Evolutionary conservation across 2,113 vertebrate species (phyloP).

Genomic region (Rhea pennata): DNA sequence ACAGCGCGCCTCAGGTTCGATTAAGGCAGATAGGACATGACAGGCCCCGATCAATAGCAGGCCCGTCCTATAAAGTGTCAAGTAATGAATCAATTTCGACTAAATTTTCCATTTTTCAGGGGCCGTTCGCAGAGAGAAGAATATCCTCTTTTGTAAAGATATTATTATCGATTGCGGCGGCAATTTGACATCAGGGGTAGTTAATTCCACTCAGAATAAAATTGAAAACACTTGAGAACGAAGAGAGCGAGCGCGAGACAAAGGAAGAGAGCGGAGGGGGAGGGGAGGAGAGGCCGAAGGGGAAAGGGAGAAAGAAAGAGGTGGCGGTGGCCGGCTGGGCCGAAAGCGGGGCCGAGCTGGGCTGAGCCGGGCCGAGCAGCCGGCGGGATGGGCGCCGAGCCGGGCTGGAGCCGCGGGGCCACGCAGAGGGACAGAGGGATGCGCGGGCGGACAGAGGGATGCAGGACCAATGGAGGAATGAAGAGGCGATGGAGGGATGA

Average conservation of each 20-base stretch:
- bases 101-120: constrained; percentile 99
- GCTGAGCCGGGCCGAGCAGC: too few species aligned
- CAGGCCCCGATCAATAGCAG: constrained; percentile 98
- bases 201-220: constrained; percentile 99
- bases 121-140: constrained; percentile 98
- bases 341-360: too few species aligned
- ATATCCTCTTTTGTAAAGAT: constrained; percentile 99
- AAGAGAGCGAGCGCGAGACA: constrained; percentile 76
- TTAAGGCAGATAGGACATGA: constrained; percentile 99
- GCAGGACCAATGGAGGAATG: too few species aligned
- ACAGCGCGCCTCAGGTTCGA: constrained; percentile 98
- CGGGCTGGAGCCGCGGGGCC: too few species aligned
- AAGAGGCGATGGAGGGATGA: too few species aligned
- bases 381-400: too few species aligned
- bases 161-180: constrained; percentile 99
- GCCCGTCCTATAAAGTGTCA: constrained; percentile 99
- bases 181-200: constrained; percentile 99
- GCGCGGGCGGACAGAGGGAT: constrained; percentile 65
- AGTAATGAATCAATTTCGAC: constrained; percentile 99
- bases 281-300: constrained; percentile 71
- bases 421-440: constrained; percentile 37
- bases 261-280: constrained; percentile 64
- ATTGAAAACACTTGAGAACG: constrained; percentile 98
- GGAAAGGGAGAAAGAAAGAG: constrained; percentile 58
- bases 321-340: background rate